These are phyloP conservation scores for Allobates femoralis DNA, from an alignment of 2,797 vertebrate genomes.

Conservation along the genomic window DNA sequence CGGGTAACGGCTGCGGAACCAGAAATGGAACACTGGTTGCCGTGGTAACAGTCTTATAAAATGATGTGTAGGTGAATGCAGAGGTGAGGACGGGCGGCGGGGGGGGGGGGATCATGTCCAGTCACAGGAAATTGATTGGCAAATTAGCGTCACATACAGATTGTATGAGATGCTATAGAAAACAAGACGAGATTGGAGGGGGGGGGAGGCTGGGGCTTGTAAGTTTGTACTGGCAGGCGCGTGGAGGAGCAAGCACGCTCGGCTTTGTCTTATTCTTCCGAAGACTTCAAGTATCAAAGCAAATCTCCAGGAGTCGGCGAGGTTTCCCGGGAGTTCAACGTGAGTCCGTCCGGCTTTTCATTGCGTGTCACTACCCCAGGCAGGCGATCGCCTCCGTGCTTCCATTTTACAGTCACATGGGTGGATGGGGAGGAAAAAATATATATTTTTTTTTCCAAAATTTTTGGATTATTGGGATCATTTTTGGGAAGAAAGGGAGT, in stretches of 20 bases:
- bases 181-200: conserved; percentile 1
- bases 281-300: conserved; percentile 1
- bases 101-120: neutral
- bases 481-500: neutral
- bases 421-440: neutral
- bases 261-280: conserved; percentile 29
- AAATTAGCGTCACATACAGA: conserved; percentile 30
- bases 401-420: conserved; percentile 10
- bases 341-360: conserved; percentile 20
- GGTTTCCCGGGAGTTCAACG: conserved; percentile 10
- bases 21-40: conserved; percentile 25
- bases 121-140: conserved; percentile 38
- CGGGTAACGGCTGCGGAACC: neutral
- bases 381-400: neutral
- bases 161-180: conserved; percentile 28
- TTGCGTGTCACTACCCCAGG: neutral
- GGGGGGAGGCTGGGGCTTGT: neutral
- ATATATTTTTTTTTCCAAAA: neutral
- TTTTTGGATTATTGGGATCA: neutral
- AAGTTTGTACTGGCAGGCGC: conserved; percentile 13
- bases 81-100: neutral
- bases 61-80: conserved; percentile 57
- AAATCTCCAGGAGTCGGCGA: neutral
- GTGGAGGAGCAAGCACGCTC: neutral
- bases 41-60: conserved; percentile 49